phyloP scores from a whole-genome alignment of 2,113 vertebrate genomes.

The Catagonus wagneri region DNA sequence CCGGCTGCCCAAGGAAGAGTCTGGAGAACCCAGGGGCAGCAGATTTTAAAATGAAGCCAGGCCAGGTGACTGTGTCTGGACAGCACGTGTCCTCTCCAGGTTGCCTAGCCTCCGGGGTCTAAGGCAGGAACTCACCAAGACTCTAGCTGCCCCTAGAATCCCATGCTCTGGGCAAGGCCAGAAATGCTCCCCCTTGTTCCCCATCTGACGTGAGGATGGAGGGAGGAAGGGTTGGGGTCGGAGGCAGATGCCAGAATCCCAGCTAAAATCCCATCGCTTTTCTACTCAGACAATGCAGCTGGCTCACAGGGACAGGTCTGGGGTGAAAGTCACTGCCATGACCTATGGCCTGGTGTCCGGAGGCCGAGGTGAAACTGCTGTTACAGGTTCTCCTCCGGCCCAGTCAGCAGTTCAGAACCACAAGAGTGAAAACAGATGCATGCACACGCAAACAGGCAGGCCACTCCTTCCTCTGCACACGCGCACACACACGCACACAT shows the following conservation, averaged over 20 bases:
- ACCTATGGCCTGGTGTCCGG: neutral
- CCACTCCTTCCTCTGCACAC: constrained; percentile 9
- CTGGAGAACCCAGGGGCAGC: neutral
- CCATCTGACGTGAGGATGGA: neutral
- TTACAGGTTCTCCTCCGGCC: neutral
- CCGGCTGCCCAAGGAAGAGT: neutral
- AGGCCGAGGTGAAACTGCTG: neutral
- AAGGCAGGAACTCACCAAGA: neutral
- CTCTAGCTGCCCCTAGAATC: neutral
- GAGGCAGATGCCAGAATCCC: neutral
- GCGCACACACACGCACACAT: neutral
- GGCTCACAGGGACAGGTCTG: neutral
- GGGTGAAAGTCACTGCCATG: neutral
- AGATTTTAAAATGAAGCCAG: neutral
- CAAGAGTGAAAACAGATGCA: constrained; percentile 60
- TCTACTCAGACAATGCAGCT: neutral
- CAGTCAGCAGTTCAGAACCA: neutral
- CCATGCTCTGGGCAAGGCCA: neutral
- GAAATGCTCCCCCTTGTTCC: neutral
- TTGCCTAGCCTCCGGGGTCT: neutral
- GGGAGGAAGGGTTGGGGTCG: neutral
- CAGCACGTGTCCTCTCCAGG: neutral
- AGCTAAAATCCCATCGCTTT: neutral
- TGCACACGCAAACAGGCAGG: constrained; percentile 56
- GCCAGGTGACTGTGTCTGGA: neutral